Evolutionary conservation across 2,888 invertebrate species (phyloP).

Genomic region (Physocephala rufipes): DNA sequence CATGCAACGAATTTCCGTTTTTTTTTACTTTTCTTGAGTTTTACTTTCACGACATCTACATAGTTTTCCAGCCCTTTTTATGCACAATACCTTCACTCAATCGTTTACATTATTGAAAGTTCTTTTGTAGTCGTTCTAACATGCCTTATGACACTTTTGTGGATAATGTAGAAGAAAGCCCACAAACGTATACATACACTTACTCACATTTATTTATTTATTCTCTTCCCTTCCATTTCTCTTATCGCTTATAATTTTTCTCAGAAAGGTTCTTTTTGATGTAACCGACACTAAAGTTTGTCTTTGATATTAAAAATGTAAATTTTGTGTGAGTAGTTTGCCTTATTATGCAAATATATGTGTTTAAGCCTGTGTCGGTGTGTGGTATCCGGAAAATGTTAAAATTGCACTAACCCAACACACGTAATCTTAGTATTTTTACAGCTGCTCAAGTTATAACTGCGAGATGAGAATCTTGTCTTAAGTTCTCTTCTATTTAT

Average conservation of each 20-base stretch:
- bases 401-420: neutral
- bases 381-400: neutral
- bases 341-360: constrained; percentile 3
- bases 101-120: constrained; percentile 6
- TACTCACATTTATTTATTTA: neutral
- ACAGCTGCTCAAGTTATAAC: too few relatives aligned
- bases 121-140: neutral
- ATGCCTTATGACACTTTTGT: neutral
- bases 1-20: constrained; percentile 9
- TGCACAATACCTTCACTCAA: neutral
- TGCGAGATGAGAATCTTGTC: too few relatives aligned
- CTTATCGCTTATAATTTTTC: neutral
- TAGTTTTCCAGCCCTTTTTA: neutral
- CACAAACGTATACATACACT: too few relatives aligned
- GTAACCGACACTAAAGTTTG: constrained; percentile 9
- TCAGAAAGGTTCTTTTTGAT: neutral
- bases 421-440: too few relatives aligned
- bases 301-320: constrained; percentile 16
- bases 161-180: neutral
- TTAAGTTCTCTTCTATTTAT: too few relatives aligned
- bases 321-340: constrained; percentile 7
- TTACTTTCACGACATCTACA: neutral
- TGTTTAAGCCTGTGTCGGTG: neutral
- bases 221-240: neutral
- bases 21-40: neutral